Base-by-base conservation (phyloP, 2,113 vertebrate species). In the Indicator indicator region DNA sequence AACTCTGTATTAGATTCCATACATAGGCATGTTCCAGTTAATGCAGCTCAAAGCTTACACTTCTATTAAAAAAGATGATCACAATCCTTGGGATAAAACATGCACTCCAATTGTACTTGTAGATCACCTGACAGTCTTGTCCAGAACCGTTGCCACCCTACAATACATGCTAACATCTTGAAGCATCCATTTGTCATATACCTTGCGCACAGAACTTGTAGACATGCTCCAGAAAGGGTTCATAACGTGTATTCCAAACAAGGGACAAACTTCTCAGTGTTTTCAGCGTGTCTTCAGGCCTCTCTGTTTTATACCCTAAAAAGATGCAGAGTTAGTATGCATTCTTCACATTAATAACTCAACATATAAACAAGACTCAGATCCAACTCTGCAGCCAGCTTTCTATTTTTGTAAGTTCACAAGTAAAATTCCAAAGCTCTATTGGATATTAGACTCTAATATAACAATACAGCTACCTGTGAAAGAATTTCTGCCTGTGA, bases 171-270 rank as follows among this genome's bases (percentile, higher is more conserved):
- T 75, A 86, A 38, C 42, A 33, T 23, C 12, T 28, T 19, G 59
- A 6, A 38, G 38, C 38, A 83, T 26, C 36, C 48, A 24, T 13
- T 36, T 38, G 40, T 68, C 36, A 70, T 5, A 9, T 55, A 99
- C 99, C 98, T 99, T 99, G 81, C 99, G 99, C 88, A 97, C 98
- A 86, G 98, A 98, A 96, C 98, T 98, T 93, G 98, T 97, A 98
- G 99, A 99, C 99, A 99, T 99, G 97, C 98, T 99, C 99, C 99
- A 99, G 97, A 99, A 99, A 96, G 99, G 98, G 98, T 99, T 99
- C 99, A 99, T 99, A 98, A 98, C 98, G 98, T 97, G 98, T 94
- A 77, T 52, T 83, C 95, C 97, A 94, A 94, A 87, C 28, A 83
- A 83, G 96, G 81, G 77, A 83, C 81, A 80, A 96, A 94, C 78